Percentiles rank a stretch among this genome's conserved stretches.
phyloP scores from a whole-genome alignment of 1,140 invertebrate genomes.

The Radopholus similis region DNA sequence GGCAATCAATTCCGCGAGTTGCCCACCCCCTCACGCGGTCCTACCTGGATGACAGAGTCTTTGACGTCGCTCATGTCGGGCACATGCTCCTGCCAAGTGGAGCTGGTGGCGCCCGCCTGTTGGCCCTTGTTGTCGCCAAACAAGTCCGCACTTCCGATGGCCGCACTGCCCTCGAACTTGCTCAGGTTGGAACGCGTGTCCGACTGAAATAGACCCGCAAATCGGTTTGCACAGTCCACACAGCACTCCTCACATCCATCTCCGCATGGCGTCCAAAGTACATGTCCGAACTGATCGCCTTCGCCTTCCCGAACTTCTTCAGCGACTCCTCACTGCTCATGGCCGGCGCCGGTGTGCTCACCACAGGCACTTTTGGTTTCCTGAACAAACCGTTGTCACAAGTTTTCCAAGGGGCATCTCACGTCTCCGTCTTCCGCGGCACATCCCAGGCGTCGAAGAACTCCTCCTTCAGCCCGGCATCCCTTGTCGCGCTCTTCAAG shows the following conservation, averaged over 20 bases:
- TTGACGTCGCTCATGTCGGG: slow-evolving; percentile 88
- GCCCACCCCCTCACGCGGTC: neutral
- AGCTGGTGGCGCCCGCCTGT: slow-evolving; percentile 18
- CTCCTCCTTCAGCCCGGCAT: slow-evolving; percentile 29
- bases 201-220: slow-evolving; percentile 61
- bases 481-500: neutral
- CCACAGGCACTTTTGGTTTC: slow-evolving; percentile 10
- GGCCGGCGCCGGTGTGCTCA: slow-evolving; percentile 5
- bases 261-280: slow-evolving; percentile 74
- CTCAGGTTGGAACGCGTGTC: slow-evolving; percentile 70
- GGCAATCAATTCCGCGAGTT: neutral
- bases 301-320: slow-evolving; percentile 68
- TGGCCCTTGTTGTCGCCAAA: slow-evolving; percentile 68
- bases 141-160: slow-evolving; percentile 93
- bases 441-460: slow-evolving; percentile 50
- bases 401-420: neutral
- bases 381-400: neutral
- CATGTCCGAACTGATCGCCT: slow-evolving; percentile 94
- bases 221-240: neutral
- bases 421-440: slow-evolving; percentile 2
- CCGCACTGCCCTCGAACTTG: slow-evolving; percentile 80
- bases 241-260: slow-evolving; percentile 60
- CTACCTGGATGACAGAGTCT: slow-evolving; percentile 77
- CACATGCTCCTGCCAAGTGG: slow-evolving; percentile 61
- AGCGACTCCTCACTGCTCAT: slow-evolving; percentile 39